These are phyloP conservation scores for Phrynocephalus guinanensis DNA, from an alignment of 2,797 vertebrate species.

Conservation along the genomic window DNA sequence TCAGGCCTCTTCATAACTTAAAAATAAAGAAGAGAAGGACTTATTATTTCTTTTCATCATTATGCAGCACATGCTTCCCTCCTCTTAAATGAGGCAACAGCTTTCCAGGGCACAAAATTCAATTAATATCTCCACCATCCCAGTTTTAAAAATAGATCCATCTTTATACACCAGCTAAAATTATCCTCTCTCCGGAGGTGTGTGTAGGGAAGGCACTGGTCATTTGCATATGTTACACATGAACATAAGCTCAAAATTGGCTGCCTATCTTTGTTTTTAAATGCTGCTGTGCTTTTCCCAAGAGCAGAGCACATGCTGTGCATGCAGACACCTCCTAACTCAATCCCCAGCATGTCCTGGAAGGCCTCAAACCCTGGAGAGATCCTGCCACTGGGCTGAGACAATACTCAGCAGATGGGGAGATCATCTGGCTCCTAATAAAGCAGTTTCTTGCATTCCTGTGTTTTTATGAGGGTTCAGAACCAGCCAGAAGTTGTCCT, in stretches of 20 bases:
- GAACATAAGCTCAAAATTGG: not conserved
- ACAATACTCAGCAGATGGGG: no score
- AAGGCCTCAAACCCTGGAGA: no score
- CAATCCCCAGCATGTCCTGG: no score
- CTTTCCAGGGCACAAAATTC: conserved; percentile 18
- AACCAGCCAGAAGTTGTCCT: no score
- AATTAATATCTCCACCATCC: conserved; percentile 7
- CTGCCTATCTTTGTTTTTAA: not conserved
- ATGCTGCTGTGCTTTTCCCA: not conserved
- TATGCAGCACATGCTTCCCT: conserved; percentile 12
- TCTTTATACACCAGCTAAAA: not conserved
- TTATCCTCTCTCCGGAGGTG: not conserved
- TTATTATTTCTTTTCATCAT: conserved; percentile 14
- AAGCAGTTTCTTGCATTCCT: no score
- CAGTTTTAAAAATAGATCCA: conserved; percentile 26
- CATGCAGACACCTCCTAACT: no score
- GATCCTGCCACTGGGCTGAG: no score
- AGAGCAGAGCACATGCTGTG: no score
- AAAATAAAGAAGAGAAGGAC: not conserved
- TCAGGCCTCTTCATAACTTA: conserved; percentile 5
- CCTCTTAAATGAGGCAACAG: not conserved
- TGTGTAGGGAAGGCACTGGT: not conserved
- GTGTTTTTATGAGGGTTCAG: no score
- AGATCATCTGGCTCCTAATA: no score
- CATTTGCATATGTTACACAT: not conserved